A percentile compares a stretch with the other conserved stretches of the same genome.
Conservation (phyloP, 2,113 vertebrate species). For the Cnemophilus loriae region DNA sequence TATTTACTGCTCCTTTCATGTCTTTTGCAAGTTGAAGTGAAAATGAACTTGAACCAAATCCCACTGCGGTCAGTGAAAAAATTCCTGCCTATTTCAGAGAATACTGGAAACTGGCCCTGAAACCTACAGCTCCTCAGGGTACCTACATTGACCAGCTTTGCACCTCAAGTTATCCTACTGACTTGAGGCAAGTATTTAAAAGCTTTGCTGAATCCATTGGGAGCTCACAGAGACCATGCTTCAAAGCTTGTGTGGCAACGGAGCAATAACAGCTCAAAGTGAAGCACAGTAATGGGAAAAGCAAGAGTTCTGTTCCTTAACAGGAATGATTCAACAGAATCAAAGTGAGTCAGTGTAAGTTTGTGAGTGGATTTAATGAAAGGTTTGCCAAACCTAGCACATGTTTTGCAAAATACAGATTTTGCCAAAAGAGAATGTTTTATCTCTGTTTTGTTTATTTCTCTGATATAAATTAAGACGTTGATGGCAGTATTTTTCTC, state of each 20-base stretch:
- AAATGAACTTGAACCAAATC: neutral
- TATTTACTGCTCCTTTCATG: neutral
- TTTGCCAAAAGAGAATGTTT: neutral
- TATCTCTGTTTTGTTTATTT: neutral
- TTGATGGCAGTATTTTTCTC: neutral
- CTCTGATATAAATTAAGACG: neutral
- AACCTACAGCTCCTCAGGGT: neutral
- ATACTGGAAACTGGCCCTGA: neutral
- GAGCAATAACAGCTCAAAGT: neutral
- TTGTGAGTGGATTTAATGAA: neutral
- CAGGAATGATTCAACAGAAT: neutral
- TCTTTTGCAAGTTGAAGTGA: neutral
- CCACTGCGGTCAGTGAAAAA: rapidly evolving
- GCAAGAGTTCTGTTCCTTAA: neutral
- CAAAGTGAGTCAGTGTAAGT: neutral
- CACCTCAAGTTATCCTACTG: neutral
- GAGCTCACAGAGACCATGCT: neutral
- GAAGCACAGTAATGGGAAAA: neutral
- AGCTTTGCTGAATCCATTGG: neutral
- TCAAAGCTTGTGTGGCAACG: neutral
- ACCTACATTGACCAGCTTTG: neutral
- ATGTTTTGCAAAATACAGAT: neutral
- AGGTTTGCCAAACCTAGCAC: neutral
- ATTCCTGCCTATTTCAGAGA: neutral
- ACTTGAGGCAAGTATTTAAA: neutral